These are phyloP conservation scores for Homarus americanus DNA, from an alignment of 1,140 invertebrate genomes.

Conservation along the genomic window DNA sequence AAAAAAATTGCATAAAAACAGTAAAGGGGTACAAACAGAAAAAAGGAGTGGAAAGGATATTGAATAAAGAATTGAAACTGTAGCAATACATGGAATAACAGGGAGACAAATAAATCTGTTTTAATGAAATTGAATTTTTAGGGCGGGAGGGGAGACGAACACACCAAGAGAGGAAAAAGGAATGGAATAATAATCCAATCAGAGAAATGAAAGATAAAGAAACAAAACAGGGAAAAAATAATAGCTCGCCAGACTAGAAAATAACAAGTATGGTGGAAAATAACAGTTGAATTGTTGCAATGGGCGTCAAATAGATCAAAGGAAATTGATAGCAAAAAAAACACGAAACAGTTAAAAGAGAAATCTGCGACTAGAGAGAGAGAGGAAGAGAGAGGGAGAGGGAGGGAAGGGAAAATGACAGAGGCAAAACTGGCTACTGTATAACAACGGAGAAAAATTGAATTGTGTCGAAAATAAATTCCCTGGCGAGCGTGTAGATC, in stretches of 20 bases:
- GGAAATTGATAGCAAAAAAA: conserved; percentile 66
- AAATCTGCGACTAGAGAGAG: conserved; percentile 47
- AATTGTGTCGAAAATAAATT: background rate
- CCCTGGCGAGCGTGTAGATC: background rate
- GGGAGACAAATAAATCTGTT: conserved; percentile 55
- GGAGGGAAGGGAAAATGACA: background rate
- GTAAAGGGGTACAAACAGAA: conserved; percentile 10
- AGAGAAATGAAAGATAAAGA: conserved; percentile 59
- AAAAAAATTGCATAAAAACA: background rate
- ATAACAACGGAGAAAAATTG: background rate
- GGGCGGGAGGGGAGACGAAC: background rate
- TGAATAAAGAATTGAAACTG: conserved; percentile 67
- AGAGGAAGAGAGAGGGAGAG: conserved; percentile 15
- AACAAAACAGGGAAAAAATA: conserved; percentile 52
- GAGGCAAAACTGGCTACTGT: background rate
- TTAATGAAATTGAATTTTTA: conserved; percentile 63
- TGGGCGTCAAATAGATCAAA: conserved; percentile 66
- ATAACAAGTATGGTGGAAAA: conserved; percentile 58
- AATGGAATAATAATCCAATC: conserved; percentile 60
- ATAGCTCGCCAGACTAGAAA: conserved; percentile 47
- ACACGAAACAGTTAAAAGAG: conserved; percentile 54
- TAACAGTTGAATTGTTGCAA: conserved; percentile 66
- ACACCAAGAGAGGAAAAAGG: conserved; percentile 19
- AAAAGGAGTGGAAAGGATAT: conserved; percentile 42
- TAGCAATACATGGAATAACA: conserved; percentile 59